Conservation (phyloP, 2,113 vertebrate species). For the Lamprologus tigripictilis region DNA sequence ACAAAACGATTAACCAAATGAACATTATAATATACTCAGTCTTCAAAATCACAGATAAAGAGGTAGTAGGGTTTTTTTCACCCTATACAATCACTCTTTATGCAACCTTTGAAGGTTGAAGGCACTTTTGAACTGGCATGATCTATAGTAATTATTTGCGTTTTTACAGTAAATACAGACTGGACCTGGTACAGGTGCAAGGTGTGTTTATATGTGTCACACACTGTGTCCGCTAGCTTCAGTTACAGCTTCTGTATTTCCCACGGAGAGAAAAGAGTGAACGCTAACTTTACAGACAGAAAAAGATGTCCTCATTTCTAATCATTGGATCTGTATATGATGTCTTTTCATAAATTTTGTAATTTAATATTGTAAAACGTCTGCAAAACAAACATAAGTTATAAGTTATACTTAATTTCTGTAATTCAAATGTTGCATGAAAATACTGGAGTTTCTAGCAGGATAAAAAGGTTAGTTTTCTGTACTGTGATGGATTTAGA, state of each 20-base stretch:
- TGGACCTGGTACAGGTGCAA: background rate
- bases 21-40: background rate
- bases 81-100: background rate
- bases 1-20: rapidly evolving
- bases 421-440: background rate
- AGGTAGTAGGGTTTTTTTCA: background rate
- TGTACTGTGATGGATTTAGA: background rate
- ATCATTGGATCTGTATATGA: background rate
- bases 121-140: rapidly evolving
- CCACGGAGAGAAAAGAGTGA: rapidly evolving
- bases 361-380: rapidly evolving
- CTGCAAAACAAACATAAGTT: background rate
- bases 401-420: background rate
- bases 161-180: rapidly evolving
- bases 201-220: background rate
- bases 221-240: background rate
- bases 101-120: background rate
- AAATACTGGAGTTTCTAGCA: background rate
- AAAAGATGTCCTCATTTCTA: background rate
- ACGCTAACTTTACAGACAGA: background rate
- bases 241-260: background rate
- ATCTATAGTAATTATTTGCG: rapidly evolving
- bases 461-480: background rate
- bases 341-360: background rate
- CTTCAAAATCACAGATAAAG: background rate